phyloP scores from a whole-genome alignment of 2,113 vertebrate species.

The Centropus bengalensis region DNA sequence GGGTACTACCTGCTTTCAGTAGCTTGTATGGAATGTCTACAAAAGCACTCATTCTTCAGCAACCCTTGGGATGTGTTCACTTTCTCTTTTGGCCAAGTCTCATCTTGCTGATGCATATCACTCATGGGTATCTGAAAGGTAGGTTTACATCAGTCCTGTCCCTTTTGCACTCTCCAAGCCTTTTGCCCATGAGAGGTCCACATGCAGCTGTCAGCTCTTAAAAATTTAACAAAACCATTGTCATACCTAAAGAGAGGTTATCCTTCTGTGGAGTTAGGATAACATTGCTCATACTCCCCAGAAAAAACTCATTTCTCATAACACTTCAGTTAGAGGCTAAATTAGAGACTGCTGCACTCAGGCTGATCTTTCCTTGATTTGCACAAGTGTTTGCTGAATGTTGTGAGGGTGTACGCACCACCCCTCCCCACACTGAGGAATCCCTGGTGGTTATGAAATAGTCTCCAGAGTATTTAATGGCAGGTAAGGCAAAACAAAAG shows the following conservation, averaged over 20 bases:
- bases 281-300: not conserved
- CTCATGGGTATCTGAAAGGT: not conserved
- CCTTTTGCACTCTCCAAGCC: not conserved
- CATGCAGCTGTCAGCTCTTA: not conserved
- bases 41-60: not conserved
- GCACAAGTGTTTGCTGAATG: not conserved
- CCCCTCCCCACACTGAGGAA: not conserved
- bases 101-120: rapidly evolving
- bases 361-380: not conserved
- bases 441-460: not conserved
- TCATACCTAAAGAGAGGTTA: not conserved
- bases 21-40: not conserved
- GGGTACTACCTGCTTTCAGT: not conserved
- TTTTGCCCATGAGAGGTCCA: not conserved
- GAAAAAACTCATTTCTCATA: not conserved
- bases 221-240: not conserved
- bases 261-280: not conserved
- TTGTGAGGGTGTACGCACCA: not conserved
- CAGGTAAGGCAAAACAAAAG: not conserved
- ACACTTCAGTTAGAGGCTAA: not conserved
- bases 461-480: not conserved
- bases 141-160: not conserved
- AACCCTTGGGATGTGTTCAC: not conserved
- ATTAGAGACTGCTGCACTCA: not conserved
- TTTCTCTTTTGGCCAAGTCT: not conserved